Evolutionary conservation across 1,140 invertebrate genomes (phyloP).

Genomic region (Drosophila repleta): DNA sequence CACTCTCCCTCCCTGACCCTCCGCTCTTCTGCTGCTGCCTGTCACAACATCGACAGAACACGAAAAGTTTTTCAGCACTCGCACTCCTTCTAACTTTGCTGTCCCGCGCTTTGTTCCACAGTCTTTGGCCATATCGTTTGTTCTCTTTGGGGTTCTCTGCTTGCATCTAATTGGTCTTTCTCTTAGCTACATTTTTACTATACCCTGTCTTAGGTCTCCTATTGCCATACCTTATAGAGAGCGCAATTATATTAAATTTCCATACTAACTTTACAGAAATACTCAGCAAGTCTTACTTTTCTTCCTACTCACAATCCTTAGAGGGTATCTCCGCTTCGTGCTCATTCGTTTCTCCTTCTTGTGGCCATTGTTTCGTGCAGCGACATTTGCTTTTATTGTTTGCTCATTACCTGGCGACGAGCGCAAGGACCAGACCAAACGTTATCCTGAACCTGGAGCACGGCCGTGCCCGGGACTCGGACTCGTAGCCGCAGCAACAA

Average conservation of each 20-base stretch:
- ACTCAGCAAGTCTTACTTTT: background rate
- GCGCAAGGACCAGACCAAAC: conserved; percentile 7
- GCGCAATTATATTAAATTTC: background rate
- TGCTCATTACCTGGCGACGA: conserved; percentile 69
- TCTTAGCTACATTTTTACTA: conserved; percentile 31
- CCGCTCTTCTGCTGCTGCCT: conserved; percentile 28
- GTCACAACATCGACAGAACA: conserved; percentile 77
- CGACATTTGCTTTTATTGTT: conserved; percentile 79
- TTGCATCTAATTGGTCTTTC: conserved; percentile 76
- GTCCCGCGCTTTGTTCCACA: background rate
- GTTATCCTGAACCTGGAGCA: conserved; percentile 6
- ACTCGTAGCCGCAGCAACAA: background rate
- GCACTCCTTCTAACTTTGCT: background rate
- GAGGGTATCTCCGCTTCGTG: conserved; percentile 2
- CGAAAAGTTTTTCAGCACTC: conserved; percentile 57
- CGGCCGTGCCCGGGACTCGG: background rate
- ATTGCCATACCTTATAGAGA: background rate
- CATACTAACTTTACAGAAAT: background rate
- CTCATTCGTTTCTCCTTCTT: conserved; percentile 13
- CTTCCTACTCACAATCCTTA: no score
- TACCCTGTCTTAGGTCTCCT: background rate
- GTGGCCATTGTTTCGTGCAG: conserved; percentile 69
- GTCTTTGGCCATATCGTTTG: conserved; percentile 30
- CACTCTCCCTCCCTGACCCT: background rate
- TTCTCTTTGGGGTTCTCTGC: conserved; percentile 29